Conservation (phyloP, 2,113 vertebrate species). For the Trematomus loennbergii region DNA sequence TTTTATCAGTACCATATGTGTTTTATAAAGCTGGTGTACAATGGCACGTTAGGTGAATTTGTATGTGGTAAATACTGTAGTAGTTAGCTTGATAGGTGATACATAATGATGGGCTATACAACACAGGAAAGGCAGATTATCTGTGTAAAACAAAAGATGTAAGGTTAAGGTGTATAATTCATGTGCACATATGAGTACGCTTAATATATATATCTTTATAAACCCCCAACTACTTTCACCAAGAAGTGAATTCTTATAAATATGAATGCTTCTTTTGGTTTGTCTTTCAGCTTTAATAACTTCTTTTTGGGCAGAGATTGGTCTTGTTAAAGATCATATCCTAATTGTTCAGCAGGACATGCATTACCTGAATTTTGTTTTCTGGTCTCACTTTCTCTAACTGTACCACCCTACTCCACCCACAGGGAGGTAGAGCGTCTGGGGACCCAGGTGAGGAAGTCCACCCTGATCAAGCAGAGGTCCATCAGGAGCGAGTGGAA, state of each 20-base stretch:
- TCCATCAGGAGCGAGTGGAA: constrained; percentile 93
- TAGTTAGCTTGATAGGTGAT: no score
- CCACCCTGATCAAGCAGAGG: constrained; percentile 78
- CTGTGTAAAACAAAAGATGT: not conserved
- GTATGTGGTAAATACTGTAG: no score
- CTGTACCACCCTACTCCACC: not conserved
- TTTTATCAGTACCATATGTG: not conserved
- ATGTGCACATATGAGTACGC: not conserved
- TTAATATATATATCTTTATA: no score
- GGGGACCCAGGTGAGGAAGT: constrained; percentile 83
- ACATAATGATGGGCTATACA: no score
- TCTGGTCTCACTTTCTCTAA: not conserved
- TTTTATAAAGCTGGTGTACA: no score
- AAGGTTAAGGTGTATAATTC: not conserved
- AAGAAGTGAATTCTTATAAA: not conserved
- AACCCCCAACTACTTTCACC: not conserved
- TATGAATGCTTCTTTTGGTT: not conserved
- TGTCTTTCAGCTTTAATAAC: not conserved
- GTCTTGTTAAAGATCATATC: not conserved
- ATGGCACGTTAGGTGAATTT: no score
- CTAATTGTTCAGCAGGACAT: not conserved
- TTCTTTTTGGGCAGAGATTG: not conserved
- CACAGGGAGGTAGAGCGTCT: constrained; percentile 86
- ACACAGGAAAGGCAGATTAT: no score
- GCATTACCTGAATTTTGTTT: not conserved